A percentile compares a stretch with the other conserved stretches of the same genome.
Conservation (phyloP, 2,888 invertebrate genomes). For the Eilema griseolum region DNA sequence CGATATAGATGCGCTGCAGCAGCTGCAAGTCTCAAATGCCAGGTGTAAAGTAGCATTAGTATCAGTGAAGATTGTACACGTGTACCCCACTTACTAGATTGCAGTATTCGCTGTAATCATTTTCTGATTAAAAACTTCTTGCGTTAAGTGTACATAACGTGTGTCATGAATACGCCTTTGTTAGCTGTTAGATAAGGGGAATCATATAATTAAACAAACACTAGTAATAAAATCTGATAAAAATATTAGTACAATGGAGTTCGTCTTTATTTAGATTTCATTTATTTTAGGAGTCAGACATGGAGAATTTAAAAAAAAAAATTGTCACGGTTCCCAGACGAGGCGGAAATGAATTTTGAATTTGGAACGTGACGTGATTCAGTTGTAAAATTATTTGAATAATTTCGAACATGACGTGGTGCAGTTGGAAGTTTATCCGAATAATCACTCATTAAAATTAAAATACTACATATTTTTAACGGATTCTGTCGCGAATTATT, state of each 20-base stretch:
- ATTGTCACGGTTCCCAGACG: no score
- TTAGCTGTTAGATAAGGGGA: not conserved
- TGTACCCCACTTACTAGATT: not conserved
- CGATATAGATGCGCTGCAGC: no score
- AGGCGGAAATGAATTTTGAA: no score
- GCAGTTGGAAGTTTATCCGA: not conserved
- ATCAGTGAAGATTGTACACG: not conserved
- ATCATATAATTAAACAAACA: slow-evolving; percentile 1
- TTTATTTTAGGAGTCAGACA: not conserved
- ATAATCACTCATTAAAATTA: no score
- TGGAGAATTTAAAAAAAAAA: no score
- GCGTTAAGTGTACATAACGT: not conserved
- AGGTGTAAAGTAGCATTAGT: no score
- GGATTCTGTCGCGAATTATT: no score
- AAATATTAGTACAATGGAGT: not conserved
- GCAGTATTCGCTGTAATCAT: not conserved
- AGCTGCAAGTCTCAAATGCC: no score
- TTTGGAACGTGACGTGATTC: no score
- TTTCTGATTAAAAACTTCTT: not conserved
- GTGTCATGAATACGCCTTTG: slow-evolving; percentile 2
- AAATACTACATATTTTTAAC: no score
- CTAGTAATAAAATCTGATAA: not conserved
- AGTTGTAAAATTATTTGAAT: no score
- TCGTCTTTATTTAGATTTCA: not conserved
- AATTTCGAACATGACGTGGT: not conserved